phyloP scores from a whole-genome alignment of 2,113 vertebrate species.

The Apus apus region DNA sequence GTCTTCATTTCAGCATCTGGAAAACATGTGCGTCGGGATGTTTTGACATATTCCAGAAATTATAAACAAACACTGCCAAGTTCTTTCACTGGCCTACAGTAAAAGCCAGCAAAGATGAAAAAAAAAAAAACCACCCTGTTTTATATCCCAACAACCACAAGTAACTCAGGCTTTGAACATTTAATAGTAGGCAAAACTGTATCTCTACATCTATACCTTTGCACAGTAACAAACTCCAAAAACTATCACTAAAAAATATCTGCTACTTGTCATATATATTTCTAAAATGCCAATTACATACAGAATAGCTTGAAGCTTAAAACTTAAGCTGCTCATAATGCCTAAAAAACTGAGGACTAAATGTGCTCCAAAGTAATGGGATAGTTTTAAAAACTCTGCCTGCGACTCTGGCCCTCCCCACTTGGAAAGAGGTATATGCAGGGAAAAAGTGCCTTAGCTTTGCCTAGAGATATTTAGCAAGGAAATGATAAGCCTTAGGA shows the following conservation, averaged over 20 bases:
- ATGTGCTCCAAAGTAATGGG: background rate
- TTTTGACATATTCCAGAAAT: constrained; percentile 14
- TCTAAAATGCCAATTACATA: background rate
- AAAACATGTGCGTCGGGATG: background rate
- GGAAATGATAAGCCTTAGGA: background rate
- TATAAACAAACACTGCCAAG: constrained; percentile 13
- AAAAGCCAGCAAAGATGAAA: background rate
- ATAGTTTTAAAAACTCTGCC: background rate
- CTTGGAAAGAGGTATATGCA: background rate
- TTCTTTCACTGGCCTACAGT: background rate
- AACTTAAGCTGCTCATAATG: background rate
- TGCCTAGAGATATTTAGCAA: background rate
- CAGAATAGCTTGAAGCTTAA: background rate
- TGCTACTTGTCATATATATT: background rate
- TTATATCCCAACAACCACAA: background rate
- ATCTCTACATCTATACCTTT: background rate
- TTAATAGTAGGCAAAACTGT: background rate
- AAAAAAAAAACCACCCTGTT: background rate
- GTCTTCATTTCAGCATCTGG: constrained; percentile 41
- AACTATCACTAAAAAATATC: background rate
- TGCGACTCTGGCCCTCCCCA: background rate
- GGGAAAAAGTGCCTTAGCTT: background rate
- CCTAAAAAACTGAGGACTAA: background rate
- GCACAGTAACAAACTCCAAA: background rate
- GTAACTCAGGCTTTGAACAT: background rate